These are phyloP conservation scores for Protonemura montana DNA, from an alignment of 2,888 invertebrate species.

Conservation along the genomic window DNA sequence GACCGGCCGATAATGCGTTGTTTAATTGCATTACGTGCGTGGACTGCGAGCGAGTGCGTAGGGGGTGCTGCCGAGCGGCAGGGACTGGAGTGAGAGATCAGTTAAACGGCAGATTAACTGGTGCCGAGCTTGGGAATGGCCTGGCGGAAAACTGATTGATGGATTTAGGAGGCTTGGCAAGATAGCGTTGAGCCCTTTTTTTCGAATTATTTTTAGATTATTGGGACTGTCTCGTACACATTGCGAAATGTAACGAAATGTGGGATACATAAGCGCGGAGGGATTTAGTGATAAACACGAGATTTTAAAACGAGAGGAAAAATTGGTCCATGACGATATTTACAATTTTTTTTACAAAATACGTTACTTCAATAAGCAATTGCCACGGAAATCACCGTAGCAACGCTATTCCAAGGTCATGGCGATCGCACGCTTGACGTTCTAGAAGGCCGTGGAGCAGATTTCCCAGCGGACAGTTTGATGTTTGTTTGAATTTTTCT, in stretches of 20 bases:
- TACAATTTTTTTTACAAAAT: too few species aligned
- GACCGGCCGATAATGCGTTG: neutral
- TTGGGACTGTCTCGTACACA: too few species aligned
- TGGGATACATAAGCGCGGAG: too few species aligned
- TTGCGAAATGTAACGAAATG: too few species aligned
- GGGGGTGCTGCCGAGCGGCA: neutral
- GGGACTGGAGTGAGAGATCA: neutral
- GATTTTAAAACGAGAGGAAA: too few species aligned
- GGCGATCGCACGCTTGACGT: neutral
- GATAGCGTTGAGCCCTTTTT: too few species aligned
- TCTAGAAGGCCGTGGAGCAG: neutral
- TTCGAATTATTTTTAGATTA: too few species aligned
- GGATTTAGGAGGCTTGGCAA: neutral
- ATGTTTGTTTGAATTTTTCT: neutral
- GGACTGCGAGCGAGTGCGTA: neutral
- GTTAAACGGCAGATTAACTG: neutral
- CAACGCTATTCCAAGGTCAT: too few species aligned
- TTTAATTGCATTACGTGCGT: neutral
- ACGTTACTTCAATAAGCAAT: too few species aligned
- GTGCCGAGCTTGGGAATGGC: neutral
- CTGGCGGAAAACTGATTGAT: neutral
- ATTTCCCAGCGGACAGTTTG: neutral
- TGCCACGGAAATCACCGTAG: too few species aligned
- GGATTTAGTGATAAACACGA: too few species aligned
- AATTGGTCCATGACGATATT: too few species aligned